Evolutionary conservation across 2,113 vertebrate genomes (phyloP).

Genomic region (Sisor rabdophorus): DNA sequence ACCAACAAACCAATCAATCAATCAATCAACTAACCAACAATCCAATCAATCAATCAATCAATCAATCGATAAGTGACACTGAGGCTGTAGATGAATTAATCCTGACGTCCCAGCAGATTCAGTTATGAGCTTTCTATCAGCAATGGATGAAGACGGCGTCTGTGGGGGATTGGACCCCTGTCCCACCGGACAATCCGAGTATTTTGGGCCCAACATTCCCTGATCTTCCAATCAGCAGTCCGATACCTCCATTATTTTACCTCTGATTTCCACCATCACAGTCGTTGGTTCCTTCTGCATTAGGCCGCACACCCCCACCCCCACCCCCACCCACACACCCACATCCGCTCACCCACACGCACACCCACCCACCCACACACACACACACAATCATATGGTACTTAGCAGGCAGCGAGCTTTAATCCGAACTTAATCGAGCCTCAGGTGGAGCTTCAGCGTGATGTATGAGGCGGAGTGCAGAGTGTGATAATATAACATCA

Average conservation of each 20-base stretch:
- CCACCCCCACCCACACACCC: neutral
- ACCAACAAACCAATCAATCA: too few relatives aligned
- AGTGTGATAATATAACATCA: slow-evolving; percentile 36
- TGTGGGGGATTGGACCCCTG: slow-evolving; percentile 60
- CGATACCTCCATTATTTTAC: too few relatives aligned
- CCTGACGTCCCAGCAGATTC: neutral
- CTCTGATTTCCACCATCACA: too few relatives aligned
- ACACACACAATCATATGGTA: slow-evolving; percentile 1
- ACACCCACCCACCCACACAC: slow-evolving; percentile 22
- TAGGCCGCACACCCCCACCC: too few relatives aligned
- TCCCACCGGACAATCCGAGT: slow-evolving; percentile 61
- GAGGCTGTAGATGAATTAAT: neutral
- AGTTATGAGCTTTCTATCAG: neutral
- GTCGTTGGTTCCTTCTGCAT: too few relatives aligned
- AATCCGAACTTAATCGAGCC: slow-evolving; percentile 48
- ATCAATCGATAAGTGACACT: too few relatives aligned
- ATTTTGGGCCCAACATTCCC: too few relatives aligned
- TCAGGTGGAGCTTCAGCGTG: slow-evolving; percentile 39
- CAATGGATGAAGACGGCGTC: slow-evolving; percentile 22
- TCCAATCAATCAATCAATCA: too few relatives aligned
- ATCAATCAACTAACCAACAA: too few relatives aligned
- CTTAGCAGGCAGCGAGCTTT: slow-evolving; percentile 35
- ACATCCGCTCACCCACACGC: neutral
- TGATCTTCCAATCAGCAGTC: too few relatives aligned
- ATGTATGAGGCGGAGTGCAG: slow-evolving; percentile 52